Base-by-base conservation (phyloP, 1,140 invertebrate genomes). In the Lordiphosa clarofinis region DNA sequence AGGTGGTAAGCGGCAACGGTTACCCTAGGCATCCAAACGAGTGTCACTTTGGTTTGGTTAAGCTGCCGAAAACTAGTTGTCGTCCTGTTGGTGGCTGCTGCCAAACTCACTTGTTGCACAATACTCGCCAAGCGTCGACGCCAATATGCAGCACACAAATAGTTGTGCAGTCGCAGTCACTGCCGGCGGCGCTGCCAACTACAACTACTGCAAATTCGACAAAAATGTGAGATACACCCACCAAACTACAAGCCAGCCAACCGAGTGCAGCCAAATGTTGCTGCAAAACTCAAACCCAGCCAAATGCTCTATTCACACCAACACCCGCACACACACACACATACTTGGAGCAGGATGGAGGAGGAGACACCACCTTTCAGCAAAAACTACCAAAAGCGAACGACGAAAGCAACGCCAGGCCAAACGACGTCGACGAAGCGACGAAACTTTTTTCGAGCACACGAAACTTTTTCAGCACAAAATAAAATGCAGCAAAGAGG, bases 71-170 rank as follows among this genome's bases (percentile, higher is more conserved):
- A 70, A 82, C 48, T 87, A 73, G 76, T 86, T 84, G 81, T 87
- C 74, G 86, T 88, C 86, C 81, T 88, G 81, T 67, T 88, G 86
- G 76, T 72, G 82, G 86, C 76, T 82, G 86, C 68, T 88, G 86
- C 86, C 86, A 84, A 88, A 88, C 86, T 88, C 86, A 88, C 86
- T 88, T 88, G 86, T 88, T 88, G 86, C 86, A 88, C 86, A 87
- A 86, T 86, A 70, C 73, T 61, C 73, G 74, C 59, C 69, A 42
- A 86, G 70, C 47, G 70, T 61, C 66, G 67, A 65, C 68, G 69
- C 69, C 69, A 65, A 72, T 50, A 44, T 59, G 37, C 57, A 66
- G 68, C 54, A 33, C 56, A 67, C 70, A 76, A 82, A 78, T 76
- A 69, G 78, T 82, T 76, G 59, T 76, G 78, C 76, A 69, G 76